phyloP scores from a whole-genome alignment of 35 echinoderm and acorn worm genomes.

The Patiria miniata region DNA sequence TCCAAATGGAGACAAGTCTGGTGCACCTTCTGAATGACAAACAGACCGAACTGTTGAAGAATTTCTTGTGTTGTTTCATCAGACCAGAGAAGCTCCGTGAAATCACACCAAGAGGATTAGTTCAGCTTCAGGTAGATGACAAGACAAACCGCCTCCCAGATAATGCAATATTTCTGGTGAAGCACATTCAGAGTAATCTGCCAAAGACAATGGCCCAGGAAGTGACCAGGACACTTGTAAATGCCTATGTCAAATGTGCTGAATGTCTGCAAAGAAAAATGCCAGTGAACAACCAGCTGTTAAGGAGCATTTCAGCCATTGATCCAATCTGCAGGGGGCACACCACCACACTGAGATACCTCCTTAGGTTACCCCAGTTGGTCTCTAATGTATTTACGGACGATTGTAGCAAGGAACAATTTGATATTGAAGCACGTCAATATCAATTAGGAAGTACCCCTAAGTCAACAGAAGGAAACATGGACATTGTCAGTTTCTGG shows the following conservation, averaged over 20 bases:
- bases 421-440: conserved; percentile 26
- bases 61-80: conserved; percentile 54
- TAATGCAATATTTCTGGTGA: conserved; percentile 30
- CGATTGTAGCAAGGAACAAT: conserved; percentile 21
- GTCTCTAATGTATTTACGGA: not conserved
- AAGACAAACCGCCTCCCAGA: conserved; percentile 17
- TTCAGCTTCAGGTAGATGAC: conserved; percentile 31
- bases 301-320: conserved; percentile 26
- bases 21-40: conserved; percentile 62
- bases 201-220: not conserved
- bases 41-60: conserved; percentile 39
- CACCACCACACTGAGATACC: conserved; percentile 12
- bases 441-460: conserved; percentile 6
- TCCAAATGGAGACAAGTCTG: conserved; percentile 42
- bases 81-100: conserved; percentile 61
- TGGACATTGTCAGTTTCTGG: conserved; percentile 18
- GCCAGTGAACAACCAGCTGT: conserved; percentile 23
- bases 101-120: conserved; percentile 9
- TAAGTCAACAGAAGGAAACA: not conserved
- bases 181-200: conserved; percentile 27
- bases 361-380: conserved; percentile 27
- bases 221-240: not conserved
- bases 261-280: conserved; percentile 26
- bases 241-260: conserved; percentile 30
- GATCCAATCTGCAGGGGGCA: conserved; percentile 40